These are phyloP conservation scores for Brachypterus glaber DNA, from an alignment of 2,888 invertebrate species.

Conservation along the genomic window DNA sequence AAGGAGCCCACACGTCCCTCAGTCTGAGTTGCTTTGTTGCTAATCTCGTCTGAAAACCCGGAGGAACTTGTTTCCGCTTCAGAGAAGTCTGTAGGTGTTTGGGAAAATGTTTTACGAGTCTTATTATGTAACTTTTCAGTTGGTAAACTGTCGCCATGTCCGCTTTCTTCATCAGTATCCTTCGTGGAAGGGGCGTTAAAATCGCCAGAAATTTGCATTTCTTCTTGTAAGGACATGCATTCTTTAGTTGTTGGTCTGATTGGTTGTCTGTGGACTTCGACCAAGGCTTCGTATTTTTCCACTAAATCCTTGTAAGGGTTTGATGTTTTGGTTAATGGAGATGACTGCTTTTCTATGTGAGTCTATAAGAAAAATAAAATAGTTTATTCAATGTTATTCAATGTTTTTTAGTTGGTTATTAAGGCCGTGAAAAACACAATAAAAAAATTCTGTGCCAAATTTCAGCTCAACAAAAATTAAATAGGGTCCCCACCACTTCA, in stretches of 20 bases:
- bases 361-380: background rate
- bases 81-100: constrained; percentile 73
- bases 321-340: constrained; percentile 38
- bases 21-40: constrained; percentile 75
- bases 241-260: constrained; percentile 35
- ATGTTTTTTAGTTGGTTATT: no score
- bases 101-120: constrained; percentile 50
- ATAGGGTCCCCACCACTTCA: no score
- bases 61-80: constrained; percentile 80
- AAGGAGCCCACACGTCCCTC: constrained; percentile 72
- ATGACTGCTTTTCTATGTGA: constrained; percentile 17
- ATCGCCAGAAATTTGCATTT: constrained; percentile 65
- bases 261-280: constrained; percentile 64
- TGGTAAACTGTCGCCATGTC: constrained; percentile 45
- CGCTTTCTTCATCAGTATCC: constrained; percentile 57
- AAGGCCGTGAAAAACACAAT: no score
- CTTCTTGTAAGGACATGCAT: constrained; percentile 56
- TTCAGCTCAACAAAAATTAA: no score
- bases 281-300: constrained; percentile 75
- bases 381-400: no score
- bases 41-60: constrained; percentile 72
- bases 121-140: constrained; percentile 41
- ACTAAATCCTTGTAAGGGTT: constrained; percentile 73
- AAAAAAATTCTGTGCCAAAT: no score
- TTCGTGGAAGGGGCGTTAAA: constrained; percentile 54